Base-by-base conservation (phyloP, 2,797 vertebrate genomes). In the Pempheris klunzingeri region DNA sequence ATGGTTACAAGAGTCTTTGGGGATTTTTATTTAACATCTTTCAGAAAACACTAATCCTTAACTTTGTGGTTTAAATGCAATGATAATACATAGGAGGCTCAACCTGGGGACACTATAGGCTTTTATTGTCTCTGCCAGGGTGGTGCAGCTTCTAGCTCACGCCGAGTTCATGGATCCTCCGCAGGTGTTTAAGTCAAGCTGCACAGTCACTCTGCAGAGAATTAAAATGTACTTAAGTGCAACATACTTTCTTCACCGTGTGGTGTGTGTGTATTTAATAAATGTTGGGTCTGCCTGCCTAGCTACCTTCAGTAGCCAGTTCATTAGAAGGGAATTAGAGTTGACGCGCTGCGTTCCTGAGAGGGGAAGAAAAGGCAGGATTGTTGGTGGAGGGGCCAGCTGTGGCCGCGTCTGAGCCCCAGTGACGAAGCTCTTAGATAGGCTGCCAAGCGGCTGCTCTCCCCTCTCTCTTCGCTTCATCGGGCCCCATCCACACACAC, bases 281-380 rank as follows among this genome's bases (percentile, higher is more conserved):
- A 86, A 83, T 59, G 79, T 52, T 24, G 72, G 77, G 54, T 62
- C 67, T 63, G 87, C 80, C 73, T 82, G 86, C 81, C 71, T 64
- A 28, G 83, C 87, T 86, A 83, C 88, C 71, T 87, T 68, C 85
- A 80, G 88, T 70, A 86, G 88, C 90, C 80, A 87, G 89, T 93
- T 94, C 91, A 94, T 94, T 94, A 94, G 93, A 94, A 94, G 88
- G 91, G 93, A 92, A 92, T 95, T 94, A 94, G 85, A 87, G 83
- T 80, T 86, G 91, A 90, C 77, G 82, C 53, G 44, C 81, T 65
- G 81, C 73, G 86, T 89, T 93, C 89, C 87, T 79, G 82, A 87
- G 86, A 81, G 82, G 69, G 77, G 73, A 88, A 90, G 87, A 90
- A 91, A 89, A 90, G 83, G 81, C 61, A 26, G 89, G 89, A 83